phyloP scores from a whole-genome alignment of 2,888 invertebrate species.

The Eumacrocentrus americanus region DNA sequence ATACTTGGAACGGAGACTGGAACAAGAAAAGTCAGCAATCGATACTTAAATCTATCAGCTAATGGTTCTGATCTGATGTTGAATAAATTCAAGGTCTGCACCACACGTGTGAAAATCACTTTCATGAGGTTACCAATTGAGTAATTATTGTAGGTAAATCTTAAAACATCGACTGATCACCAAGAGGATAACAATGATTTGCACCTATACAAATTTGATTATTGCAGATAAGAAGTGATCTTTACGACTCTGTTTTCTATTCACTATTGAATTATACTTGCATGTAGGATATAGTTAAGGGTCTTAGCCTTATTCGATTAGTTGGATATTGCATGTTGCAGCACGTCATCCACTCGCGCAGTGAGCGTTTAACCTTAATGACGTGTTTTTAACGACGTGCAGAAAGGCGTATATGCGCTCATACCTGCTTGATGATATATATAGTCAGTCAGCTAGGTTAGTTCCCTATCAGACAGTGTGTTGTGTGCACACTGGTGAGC shows the following conservation, averaged over 20 bases:
- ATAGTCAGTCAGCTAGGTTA: neutral
- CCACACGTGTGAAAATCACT: constrained; percentile 9
- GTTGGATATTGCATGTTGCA: constrained; percentile 7
- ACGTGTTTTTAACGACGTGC: constrained; percentile 60
- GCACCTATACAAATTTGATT: too few species aligned
- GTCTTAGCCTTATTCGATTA: neutral
- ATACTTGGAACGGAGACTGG: too few species aligned
- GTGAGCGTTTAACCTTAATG: constrained; percentile 55
- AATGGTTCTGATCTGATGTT: too few species aligned
- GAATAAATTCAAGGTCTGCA: neutral
- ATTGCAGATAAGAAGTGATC: too few species aligned
- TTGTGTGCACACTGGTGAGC: constrained; percentile 21
- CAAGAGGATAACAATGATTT: too few species aligned
- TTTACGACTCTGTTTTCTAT: too few species aligned
- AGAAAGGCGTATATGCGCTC: constrained; percentile 37
- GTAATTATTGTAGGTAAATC: neutral
- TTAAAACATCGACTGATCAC: too few species aligned
- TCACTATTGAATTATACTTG: too few species aligned
- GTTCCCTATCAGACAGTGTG: constrained; percentile 8
- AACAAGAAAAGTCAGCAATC: too few species aligned
- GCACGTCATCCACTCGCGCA: constrained; percentile 28
- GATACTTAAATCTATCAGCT: too few species aligned
- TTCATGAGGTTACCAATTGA: constrained; percentile 2
- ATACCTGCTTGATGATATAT: constrained; percentile 15
- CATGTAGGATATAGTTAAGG: too few species aligned